phyloP scores from a whole-genome alignment of 2,113 vertebrate species.

The Phalacrocorax pelagicus region DNA sequence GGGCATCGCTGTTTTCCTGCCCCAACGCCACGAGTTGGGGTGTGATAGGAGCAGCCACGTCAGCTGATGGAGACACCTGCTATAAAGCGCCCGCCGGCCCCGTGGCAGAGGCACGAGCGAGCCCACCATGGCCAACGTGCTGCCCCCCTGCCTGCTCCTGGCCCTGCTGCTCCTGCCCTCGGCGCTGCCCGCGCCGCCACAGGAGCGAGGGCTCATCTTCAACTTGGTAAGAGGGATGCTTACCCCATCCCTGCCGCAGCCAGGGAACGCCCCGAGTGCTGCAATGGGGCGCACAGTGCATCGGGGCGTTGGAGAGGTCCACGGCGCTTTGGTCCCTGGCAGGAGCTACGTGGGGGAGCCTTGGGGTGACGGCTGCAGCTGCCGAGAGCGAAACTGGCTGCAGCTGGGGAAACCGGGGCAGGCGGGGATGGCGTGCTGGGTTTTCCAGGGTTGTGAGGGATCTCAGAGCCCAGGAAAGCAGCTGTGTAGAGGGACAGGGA shows the following conservation, averaged over 20 bases:
- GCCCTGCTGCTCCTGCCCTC: not conserved
- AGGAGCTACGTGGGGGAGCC: not conserved
- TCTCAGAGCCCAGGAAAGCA: not conserved
- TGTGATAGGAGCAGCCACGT: constrained; percentile 12
- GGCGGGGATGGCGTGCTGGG: fast-evolving
- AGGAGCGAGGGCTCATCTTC: constrained; percentile 45
- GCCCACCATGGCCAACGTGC: constrained; percentile 45
- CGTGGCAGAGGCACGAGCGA: fast-evolving
- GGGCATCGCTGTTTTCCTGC: not conserved
- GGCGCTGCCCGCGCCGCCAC: not conserved
- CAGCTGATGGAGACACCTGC: not conserved
- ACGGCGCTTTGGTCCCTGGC: not conserved
- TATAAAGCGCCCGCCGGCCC: not conserved
- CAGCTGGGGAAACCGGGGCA: not conserved
- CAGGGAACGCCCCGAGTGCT: fast-evolving
- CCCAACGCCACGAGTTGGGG: not conserved
- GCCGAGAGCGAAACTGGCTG: not conserved
- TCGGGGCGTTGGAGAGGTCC: not conserved
- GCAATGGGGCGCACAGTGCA: fast-evolving
- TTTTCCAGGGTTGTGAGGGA: not conserved
- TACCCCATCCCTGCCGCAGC: fast-evolving
- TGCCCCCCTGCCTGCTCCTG: constrained; percentile 42
- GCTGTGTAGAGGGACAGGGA: not conserved
- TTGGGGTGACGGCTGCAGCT: not conserved
- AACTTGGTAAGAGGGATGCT: constrained; percentile 65